Conservation (phyloP, 2,113 vertebrate species). For the Callopanchax toddi region DNA sequence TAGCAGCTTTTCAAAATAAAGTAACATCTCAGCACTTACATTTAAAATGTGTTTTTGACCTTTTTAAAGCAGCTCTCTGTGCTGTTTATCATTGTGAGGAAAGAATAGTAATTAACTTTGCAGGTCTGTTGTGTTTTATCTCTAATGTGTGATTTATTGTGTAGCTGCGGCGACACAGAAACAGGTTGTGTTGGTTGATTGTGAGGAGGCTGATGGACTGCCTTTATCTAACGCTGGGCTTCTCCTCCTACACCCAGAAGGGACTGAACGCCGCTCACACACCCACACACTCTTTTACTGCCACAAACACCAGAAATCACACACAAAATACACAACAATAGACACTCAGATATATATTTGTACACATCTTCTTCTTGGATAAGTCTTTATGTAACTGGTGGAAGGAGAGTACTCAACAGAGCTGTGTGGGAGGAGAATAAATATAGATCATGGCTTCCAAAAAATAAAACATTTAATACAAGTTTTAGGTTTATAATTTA, state of each 20-base stretch:
- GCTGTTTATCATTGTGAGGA: not conserved
- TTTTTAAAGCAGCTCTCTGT: slow-evolving; percentile 28
- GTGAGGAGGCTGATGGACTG: slow-evolving; percentile 38
- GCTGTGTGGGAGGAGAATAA: slow-evolving; percentile 8
- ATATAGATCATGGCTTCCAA: not conserved
- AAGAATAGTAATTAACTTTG: slow-evolving; percentile 22
- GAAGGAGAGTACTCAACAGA: not conserved
- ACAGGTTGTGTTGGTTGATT: slow-evolving; percentile 28
- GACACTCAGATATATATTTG: not conserved
- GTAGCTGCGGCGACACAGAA: slow-evolving; percentile 9
- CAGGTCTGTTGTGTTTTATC: slow-evolving; percentile 20
- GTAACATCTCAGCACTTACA: not conserved
- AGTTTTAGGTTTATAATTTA: not conserved
- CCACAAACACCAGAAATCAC: slow-evolving; percentile 18
- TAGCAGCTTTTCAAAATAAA: not conserved
- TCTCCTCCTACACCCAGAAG: slow-evolving; percentile 48
- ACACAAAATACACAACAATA: slow-evolving; percentile 3
- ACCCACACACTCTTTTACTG: slow-evolving; percentile 34
- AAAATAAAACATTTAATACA: not conserved
- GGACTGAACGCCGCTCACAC: slow-evolving; percentile 34
- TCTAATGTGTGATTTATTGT: slow-evolving; percentile 20
- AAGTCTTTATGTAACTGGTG: not conserved
- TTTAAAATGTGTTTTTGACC: slow-evolving; percentile 20
- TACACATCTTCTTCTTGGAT: slow-evolving; percentile 19
- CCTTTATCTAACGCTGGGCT: slow-evolving; percentile 47